These are phyloP conservation scores for Liposcelis brunnea DNA, from an alignment of 2,888 invertebrate genomes.

Conservation along the genomic window DNA sequence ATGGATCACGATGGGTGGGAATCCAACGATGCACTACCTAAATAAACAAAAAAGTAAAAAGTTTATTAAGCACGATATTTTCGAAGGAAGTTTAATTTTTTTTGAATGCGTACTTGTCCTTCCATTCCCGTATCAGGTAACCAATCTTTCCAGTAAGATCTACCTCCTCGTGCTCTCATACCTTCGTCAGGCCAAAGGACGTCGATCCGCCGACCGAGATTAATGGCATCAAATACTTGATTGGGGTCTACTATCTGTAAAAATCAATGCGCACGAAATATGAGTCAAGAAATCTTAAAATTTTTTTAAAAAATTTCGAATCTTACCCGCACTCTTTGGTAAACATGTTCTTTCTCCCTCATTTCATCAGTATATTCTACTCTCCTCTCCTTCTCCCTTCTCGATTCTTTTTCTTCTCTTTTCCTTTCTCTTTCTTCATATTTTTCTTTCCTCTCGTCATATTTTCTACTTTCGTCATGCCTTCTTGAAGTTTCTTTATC, in stretches of 20 bases:
- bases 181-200: constrained; percentile 91
- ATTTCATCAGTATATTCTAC: constrained; percentile 2
- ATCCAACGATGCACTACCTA: constrained; percentile 87
- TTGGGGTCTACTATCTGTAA: constrained; percentile 41
- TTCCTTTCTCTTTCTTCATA: constrained; percentile 30
- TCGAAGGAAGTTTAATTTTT: constrained; percentile 7
- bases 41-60: constrained; percentile 13
- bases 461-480: constrained; percentile 12
- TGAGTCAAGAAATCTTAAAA: constrained; percentile 1
- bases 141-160: constrained; percentile 83
- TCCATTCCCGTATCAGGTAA: constrained; percentile 82
- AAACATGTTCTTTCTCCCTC: constrained; percentile 26
- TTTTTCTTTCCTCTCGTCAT: constrained; percentile 8
- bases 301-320: neutral
- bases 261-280: constrained; percentile 13
- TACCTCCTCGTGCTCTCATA: constrained; percentile 71
- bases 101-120: constrained; percentile 53
- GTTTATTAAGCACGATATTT: neutral
- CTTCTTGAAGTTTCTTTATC: constrained; percentile 7
- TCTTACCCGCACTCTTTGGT: constrained; percentile 38
- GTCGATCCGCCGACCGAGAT: constrained; percentile 75
- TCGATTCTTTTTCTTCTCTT: constrained; percentile 10
- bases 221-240: constrained; percentile 78
- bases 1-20: constrained; percentile 78
- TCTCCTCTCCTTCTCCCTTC: constrained; percentile 14